Evolutionary conservation across 2,888 invertebrate species (phyloP), one percentile per base, ranked within the genome.

Genomic region (Dorcus hopei): DNA sequence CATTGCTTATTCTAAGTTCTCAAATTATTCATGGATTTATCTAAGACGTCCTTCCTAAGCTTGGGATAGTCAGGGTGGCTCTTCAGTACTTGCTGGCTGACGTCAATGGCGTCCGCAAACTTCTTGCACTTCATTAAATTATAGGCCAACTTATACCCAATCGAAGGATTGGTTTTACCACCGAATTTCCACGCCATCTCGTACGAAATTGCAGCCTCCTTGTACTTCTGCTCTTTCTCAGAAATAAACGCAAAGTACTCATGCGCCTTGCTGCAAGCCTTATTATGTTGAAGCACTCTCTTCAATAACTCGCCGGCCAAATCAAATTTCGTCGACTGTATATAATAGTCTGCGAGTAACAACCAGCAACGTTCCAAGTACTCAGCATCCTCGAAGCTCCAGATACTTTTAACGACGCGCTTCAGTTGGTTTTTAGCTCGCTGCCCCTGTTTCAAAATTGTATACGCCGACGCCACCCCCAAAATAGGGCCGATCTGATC

Each of bases 331-430:
- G 88, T 89, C 69, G 86, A 88, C 71, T 90, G 89, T 53, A 91
- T 85, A 72, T 93, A 96, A 65, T 91, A 89, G 64, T 97, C 97
- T 0, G 95, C 92, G n/a, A 97, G 80, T 48, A 97, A 82, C 6
- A 98, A 76, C 98, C 98, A 98, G 76, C 95, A 93, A 61, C 93
- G 87, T 80, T 98, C 98, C 59, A 98, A 80, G 70, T 97, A 95
- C 72, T 97, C 97, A 0, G 97, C 95, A 70, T 97, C 96, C 75
- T 97, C 95, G 66, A 96, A 93, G 9, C 89, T 94, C 97, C 97
- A 98, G 0, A 83, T 81, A 52, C 88, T 87, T 65, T 93, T 91
- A 0, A 90, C 86, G 14, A 97, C 87, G 33, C 95, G 82, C 77
- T 98, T 98, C 52, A 99, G 77, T 69, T 96, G 93, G 75, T 94